Base-by-base conservation (phyloP, 2,888 invertebrate genomes). In the Ochlodes sylvanus region DNA sequence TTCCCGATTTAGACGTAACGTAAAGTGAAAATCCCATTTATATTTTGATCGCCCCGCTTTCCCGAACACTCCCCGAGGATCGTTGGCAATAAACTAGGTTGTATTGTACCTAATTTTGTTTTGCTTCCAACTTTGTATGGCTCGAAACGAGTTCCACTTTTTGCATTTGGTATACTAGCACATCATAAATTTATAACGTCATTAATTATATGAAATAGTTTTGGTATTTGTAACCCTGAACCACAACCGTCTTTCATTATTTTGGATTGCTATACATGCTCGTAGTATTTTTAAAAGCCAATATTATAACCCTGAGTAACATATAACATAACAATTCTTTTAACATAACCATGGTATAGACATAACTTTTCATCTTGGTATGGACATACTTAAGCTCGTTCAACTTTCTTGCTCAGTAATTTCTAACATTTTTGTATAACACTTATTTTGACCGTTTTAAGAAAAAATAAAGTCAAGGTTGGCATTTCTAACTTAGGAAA, bases 71-170 rank as follows among this genome's bases (percentile, higher is more conserved):
- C 81, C 82, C 83, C 57, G 64, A 76, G 75, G 78, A 76, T 73
- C 77, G 74, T 74, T 71, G 71, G 77, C 81, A 79, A 84, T 87
- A 88, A 86, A 88, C 83, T 84, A 79, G 77, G 80, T 79, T 77
- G 81, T 79, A 83, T 81, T 85, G 82, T 87, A 72, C 69, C 72
- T 72, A 89, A 89, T 89, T 87, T 87, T 87, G 86, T 90, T 89
- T 86, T 77, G 80, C 77, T 80, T 78, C 79, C 80, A 87, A 87
- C 79, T 88, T 84, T 73, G 68, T 79, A 80, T 19, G 79, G 80
- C 79, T 79, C 78, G 79, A 78, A 79, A 76, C 75, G 75, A 80
- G 77, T 80, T 75, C 82, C 88, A 89, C 82, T 88, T 88, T 82
- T 73, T 78, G 79, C 85, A 81, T 86, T 89, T 80, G 75, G 83